A percentile compares a stretch with the other conserved stretches of the same genome.
phyloP scores from a whole-genome alignment of 2,113 vertebrate species.

The Gobiocypris rarus region DNA sequence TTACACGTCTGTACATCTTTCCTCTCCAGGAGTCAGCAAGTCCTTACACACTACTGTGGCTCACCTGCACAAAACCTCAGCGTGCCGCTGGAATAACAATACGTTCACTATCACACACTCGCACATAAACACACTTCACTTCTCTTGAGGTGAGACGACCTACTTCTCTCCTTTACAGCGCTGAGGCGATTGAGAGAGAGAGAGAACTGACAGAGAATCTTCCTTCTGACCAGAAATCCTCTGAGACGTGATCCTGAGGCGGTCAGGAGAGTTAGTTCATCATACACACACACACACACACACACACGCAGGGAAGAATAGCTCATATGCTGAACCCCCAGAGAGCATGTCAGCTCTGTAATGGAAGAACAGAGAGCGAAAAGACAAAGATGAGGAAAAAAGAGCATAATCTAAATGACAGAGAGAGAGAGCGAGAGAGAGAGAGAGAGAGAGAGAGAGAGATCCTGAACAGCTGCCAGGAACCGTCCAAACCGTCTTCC shows the following conservation, averaged over 20 bases:
- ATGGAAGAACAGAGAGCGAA: constrained; percentile 25
- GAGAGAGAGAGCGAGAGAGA: neutral
- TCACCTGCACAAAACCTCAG: neutral
- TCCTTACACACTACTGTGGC: neutral
- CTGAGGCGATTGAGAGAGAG: constrained; percentile 25
- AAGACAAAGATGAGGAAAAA: constrained; percentile 16
- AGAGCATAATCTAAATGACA: constrained; percentile 13
- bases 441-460: neutral
- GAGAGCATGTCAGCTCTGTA: constrained; percentile 24
- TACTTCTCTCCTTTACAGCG: constrained; percentile 43
- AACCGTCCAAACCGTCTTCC: constrained; percentile 2
- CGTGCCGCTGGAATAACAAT: constrained; percentile 29
- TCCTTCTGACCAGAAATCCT: constrained; percentile 37
- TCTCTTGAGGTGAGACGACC: constrained; percentile 39
- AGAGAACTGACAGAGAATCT: constrained; percentile 32
- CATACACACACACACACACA: constrained; percentile 2
- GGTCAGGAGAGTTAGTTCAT: constrained; percentile 22
- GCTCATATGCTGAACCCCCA: constrained; percentile 24
- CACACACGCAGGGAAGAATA: neutral
- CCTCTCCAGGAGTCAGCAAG: constrained; percentile 1
- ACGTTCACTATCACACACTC: constrained; percentile 16
- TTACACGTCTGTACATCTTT: constrained; percentile 1
- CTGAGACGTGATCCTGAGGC: constrained; percentile 31
- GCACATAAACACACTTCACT: constrained; percentile 20
- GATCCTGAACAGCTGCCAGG: constrained; percentile 35